Evolutionary conservation across 1,140 invertebrate genomes (phyloP).

Genomic region (Papilio machaon): DNA sequence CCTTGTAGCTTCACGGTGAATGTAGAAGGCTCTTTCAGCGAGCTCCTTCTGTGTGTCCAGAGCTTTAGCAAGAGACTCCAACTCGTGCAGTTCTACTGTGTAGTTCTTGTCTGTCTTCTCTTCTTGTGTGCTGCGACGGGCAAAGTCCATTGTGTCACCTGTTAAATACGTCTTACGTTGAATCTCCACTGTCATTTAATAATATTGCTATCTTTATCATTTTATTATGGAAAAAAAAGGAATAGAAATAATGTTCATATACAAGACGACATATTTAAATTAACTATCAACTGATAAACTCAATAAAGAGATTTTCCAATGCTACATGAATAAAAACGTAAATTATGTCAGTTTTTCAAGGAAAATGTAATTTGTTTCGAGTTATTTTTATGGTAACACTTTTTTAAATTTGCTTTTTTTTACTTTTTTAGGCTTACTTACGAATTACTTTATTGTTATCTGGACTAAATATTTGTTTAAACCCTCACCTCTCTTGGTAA

Average conservation of each 20-base stretch:
- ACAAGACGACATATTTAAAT: no score
- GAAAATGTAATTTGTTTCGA: no score
- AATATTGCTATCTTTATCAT: neutral
- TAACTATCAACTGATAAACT: no score
- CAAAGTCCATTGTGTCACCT: slow-evolving; percentile 80
- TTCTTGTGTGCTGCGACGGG: slow-evolving; percentile 55
- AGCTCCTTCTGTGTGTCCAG: slow-evolving; percentile 88
- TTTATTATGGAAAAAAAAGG: neutral
- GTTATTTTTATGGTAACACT: no score
- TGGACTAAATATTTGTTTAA: slow-evolving; percentile 34
- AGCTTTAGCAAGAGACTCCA: slow-evolving; percentile 87
- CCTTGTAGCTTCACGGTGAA: slow-evolving; percentile 84
- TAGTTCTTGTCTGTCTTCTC: slow-evolving; percentile 53
- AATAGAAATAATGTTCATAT: neutral
- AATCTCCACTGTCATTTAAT: neutral
- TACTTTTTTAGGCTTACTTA: no score
- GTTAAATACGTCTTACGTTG: neutral
- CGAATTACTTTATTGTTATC: no score
- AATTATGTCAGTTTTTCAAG: neutral
- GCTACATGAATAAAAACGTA: no score
- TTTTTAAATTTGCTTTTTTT: no score
- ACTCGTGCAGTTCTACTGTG: slow-evolving; percentile 81
- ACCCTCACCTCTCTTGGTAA: slow-evolving; percentile 87
- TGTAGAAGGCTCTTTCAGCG: slow-evolving; percentile 85
- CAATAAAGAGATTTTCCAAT: no score